phyloP scores from a whole-genome alignment of 2,888 invertebrate species.

The Ditula angustiorana region DNA sequence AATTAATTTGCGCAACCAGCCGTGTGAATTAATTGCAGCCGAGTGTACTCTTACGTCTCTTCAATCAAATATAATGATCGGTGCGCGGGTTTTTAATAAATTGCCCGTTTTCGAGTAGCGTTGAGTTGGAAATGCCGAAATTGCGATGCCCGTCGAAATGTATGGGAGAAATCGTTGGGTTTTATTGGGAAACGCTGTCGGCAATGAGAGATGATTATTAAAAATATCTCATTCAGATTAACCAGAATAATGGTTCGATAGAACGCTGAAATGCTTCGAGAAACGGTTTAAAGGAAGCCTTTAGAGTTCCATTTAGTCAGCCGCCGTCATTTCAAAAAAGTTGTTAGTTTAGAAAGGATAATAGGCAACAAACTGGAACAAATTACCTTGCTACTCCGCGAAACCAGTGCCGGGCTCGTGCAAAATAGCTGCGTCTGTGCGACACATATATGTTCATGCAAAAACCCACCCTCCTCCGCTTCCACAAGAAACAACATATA shows the following conservation, averaged over 20 bases:
- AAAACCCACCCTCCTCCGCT: too few species aligned
- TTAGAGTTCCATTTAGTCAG: too few species aligned
- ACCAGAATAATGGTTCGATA: neutral
- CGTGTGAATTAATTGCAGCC: constrained; percentile 49
- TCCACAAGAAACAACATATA: too few species aligned
- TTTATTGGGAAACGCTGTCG: neutral
- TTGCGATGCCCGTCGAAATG: neutral
- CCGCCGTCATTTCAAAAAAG: too few species aligned
- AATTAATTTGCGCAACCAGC: constrained; percentile 54
- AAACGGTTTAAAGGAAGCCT: neutral
- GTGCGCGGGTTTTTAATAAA: constrained; percentile 25
- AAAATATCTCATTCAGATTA: neutral
- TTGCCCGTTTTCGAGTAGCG: neutral
- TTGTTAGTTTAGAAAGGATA: too few species aligned
- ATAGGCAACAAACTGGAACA: too few species aligned
- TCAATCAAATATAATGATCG: constrained; percentile 37
- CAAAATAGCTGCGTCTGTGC: too few species aligned
- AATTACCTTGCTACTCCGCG: too few species aligned
- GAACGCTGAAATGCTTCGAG: neutral
- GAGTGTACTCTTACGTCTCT: constrained; percentile 39
- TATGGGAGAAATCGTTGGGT: neutral
- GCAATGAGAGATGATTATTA: neutral
- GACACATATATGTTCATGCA: too few species aligned
- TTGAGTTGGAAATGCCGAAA: neutral
- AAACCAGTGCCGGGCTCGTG: too few species aligned